Conservation (phyloP, 2,797 vertebrate genomes). For the Agapornis canus region DNA sequence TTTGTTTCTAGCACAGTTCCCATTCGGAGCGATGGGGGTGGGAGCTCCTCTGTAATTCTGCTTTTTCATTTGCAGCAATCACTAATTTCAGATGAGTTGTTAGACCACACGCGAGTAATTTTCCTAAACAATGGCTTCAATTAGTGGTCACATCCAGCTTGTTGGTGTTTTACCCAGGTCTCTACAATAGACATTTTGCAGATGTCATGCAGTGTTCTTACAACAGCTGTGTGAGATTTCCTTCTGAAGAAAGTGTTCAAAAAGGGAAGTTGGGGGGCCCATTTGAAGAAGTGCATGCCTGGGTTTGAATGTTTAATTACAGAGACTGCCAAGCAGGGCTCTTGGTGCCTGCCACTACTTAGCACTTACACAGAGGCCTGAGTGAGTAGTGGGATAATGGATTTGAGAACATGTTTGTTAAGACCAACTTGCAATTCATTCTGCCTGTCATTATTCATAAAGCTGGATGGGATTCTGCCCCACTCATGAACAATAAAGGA, state of each 20-base stretch:
- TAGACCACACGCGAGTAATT: conserved; percentile 71
- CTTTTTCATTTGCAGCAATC: conserved; percentile 69
- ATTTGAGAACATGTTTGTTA: conserved; percentile 62
- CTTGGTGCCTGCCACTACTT: conserved; percentile 60
- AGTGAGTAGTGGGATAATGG: conserved; percentile 37
- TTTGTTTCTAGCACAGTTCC: conserved; percentile 43
- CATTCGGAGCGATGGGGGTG: conserved; percentile 24
- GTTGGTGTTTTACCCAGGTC: conserved; percentile 67
- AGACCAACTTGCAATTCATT: conserved; percentile 59
- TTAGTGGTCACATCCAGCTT: conserved; percentile 71
- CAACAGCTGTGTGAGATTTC: conserved; percentile 72
- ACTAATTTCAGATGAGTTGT: conserved; percentile 70
- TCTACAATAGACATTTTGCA: conserved; percentile 72
- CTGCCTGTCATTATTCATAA: conserved; percentile 48
- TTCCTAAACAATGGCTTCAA: conserved; percentile 75
- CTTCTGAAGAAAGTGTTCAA: conserved; percentile 68
- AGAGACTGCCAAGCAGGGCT: conserved; percentile 41
- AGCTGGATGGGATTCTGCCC: conserved; percentile 3
- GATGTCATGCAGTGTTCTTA: conserved; percentile 63
- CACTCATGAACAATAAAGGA: not conserved
- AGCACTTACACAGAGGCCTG: conserved; percentile 53
- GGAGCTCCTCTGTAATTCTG: conserved; percentile 27
- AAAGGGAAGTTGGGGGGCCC: conserved; percentile 64
- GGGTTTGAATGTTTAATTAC: conserved; percentile 72
- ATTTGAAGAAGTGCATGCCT: conserved; percentile 47